Percentiles rank a stretch among this genome's conserved stretches.
phyloP scores from a whole-genome alignment of 2,797 vertebrate species.

The Hyperoplus lanceolatus region DNA sequence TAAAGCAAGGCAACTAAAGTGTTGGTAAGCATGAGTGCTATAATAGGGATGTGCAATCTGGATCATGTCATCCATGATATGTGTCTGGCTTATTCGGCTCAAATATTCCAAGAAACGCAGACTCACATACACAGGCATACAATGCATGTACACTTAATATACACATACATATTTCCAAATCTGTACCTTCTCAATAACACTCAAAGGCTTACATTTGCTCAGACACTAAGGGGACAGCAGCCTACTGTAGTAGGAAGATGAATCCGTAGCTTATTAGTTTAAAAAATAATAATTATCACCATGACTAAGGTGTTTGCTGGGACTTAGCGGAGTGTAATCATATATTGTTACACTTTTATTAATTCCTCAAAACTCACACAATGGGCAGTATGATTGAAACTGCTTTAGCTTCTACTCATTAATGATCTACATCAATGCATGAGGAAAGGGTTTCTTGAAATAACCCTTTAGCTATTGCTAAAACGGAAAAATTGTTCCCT shows the following conservation, averaged over 20 bases:
- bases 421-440: slow-evolving; percentile 68
- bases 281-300: slow-evolving; percentile 45
- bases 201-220: slow-evolving; percentile 6
- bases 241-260: slow-evolving; percentile 7
- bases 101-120: slow-evolving; percentile 32
- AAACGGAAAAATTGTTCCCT: slow-evolving; percentile 44
- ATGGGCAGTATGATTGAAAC: slow-evolving; percentile 63
- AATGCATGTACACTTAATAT: neutral
- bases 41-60: slow-evolving; percentile 37
- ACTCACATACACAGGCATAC: neutral
- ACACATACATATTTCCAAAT: slow-evolving; percentile 5
- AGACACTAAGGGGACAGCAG: slow-evolving; percentile 21
- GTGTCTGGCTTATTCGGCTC: slow-evolving; percentile 53
- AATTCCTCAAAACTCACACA: slow-evolving; percentile 73
- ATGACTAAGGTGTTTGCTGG: slow-evolving; percentile 56
- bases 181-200: slow-evolving; percentile 10
- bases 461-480: slow-evolving; percentile 51
- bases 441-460: slow-evolving; percentile 51
- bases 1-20: slow-evolving; percentile 49
- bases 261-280: slow-evolving; percentile 46
- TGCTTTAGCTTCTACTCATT: slow-evolving; percentile 57
- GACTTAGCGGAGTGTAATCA: slow-evolving; percentile 67
- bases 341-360: slow-evolving; percentile 76
- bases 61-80: slow-evolving; percentile 49
- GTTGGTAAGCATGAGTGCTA: slow-evolving; percentile 59